Percentiles rank a stretch among this genome's conserved stretches.
Conservation (phyloP, 2,888 invertebrate genomes). For the Lasioglossum leucozonium region DNA sequence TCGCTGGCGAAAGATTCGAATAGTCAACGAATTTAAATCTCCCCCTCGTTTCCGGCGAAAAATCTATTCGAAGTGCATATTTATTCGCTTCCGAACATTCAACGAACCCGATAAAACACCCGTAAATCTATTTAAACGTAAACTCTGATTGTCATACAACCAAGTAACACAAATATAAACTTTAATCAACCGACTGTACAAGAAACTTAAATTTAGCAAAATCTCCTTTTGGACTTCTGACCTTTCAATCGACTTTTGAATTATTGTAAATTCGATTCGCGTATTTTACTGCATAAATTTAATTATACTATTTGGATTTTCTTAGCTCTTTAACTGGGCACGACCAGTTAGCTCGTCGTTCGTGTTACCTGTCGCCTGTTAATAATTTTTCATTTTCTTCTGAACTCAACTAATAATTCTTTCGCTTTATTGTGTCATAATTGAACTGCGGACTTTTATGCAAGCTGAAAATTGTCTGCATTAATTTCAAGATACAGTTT, state of each 20-base stretch:
- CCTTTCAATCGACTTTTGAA: background rate
- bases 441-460: too few species aligned
- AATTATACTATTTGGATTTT: too few species aligned
- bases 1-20: background rate
- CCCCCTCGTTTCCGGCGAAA: background rate
- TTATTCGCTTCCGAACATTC: background rate
- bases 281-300: too few species aligned
- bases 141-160: background rate
- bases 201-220: background rate
- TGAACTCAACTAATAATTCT: too few species aligned
- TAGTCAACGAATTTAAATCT: conserved; percentile 20
- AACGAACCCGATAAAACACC: background rate
- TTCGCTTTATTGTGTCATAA: too few species aligned
- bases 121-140: background rate
- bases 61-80: conserved; percentile 6
- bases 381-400: too few species aligned
- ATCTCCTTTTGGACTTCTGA: background rate
- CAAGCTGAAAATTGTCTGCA: too few species aligned
- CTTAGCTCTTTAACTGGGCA: too few species aligned
- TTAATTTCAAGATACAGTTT: too few species aligned
- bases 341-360: too few species aligned
- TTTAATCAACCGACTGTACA: background rate
- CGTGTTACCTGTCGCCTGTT: too few species aligned
- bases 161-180: background rate
- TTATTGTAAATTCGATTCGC: background rate